Evolutionary conservation across 2,113 vertebrate species (phyloP).

Genomic region (Delphinus delphis): DNA sequence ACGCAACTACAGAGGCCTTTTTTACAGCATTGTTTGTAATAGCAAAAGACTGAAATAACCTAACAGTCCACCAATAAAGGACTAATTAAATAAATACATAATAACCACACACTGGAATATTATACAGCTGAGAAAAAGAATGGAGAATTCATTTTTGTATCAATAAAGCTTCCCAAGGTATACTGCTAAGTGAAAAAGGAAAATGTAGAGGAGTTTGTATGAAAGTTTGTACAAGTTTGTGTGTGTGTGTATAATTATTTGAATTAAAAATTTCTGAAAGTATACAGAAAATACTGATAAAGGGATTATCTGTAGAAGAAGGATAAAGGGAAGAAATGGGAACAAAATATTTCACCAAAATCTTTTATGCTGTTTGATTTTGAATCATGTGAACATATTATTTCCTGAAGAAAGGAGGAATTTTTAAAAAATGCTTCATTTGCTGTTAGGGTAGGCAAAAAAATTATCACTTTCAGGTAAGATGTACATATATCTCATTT

Average conservation of each 20-base stretch:
- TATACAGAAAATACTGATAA: neutral
- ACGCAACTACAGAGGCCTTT: neutral
- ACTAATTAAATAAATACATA: neutral
- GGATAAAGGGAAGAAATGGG: neutral
- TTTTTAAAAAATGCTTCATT: neutral
- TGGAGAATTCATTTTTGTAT: neutral
- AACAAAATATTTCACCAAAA: neutral
- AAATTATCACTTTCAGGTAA: neutral
- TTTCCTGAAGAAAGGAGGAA: neutral
- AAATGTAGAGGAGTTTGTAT: neutral
- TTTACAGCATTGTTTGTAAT: neutral
- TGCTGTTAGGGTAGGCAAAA: neutral
- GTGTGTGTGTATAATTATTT: neutral
- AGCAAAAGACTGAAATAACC: neutral
- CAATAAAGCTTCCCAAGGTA: neutral
- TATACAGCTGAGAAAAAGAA: neutral
- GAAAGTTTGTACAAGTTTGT: neutral
- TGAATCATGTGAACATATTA: neutral
- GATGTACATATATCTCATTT: neutral
- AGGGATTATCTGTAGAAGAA: neutral
- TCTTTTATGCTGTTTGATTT: neutral
- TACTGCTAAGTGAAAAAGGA: neutral
- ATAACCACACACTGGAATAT: accelerated
- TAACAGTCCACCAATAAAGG: neutral
- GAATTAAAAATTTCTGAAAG: neutral